Percentiles rank a stretch among this genome's conserved stretches.
Conservation (phyloP, 1,140 invertebrate genomes). For the Radopholus similis region DNA sequence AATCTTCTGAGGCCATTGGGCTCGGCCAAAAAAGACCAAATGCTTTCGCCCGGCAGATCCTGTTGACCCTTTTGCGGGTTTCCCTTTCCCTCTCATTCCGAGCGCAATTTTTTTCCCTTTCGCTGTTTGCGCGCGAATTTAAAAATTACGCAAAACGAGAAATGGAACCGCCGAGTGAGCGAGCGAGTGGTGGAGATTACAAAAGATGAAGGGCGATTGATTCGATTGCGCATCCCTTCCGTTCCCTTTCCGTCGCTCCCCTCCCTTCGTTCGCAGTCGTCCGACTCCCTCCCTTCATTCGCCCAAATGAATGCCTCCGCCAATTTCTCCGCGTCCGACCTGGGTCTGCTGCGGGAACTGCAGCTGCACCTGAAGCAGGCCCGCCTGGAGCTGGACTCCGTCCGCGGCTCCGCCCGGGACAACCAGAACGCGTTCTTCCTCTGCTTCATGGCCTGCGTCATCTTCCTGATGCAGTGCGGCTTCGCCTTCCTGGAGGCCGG, state of each 20-base stretch:
- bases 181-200: not conserved
- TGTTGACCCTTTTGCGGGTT: no score
- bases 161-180: not conserved
- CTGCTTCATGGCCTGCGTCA: slow-evolving; percentile 42
- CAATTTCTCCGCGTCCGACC: not conserved
- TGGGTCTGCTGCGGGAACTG: not conserved
- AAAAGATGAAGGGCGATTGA: not conserved
- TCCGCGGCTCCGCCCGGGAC: not conserved
- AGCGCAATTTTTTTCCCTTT: no score
- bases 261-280: not conserved
- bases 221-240: not conserved
- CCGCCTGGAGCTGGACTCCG: not conserved
- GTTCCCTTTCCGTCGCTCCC: not conserved
- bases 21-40: no score
- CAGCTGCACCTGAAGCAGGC: not conserved
- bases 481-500: slow-evolving; percentile 68
- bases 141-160: no score
- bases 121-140: no score
- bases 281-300: not conserved
- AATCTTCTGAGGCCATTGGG: no score
- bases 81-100: no score
- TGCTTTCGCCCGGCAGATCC: no score
- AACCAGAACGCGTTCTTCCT: slow-evolving; percentile 47
- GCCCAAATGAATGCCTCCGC: not conserved
- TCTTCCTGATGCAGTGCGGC: slow-evolving; percentile 65